A percentile compares a stretch with the other conserved stretches of the same genome.
Conservation (phyloP, 1,140 invertebrate species). For the Parasteatoda tepidariorum region DNA sequence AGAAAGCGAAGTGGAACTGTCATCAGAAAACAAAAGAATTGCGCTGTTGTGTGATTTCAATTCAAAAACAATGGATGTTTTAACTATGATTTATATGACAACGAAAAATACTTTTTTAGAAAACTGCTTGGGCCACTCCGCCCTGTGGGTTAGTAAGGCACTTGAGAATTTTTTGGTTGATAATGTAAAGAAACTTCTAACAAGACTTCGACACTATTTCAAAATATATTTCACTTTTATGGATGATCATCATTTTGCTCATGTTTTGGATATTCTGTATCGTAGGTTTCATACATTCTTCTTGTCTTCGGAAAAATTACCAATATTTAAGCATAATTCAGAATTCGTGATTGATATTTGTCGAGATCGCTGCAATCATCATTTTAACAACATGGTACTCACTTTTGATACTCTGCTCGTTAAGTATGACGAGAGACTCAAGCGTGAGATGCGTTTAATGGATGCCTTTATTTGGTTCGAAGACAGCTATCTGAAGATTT, state of each 20-base stretch:
- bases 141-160: not conserved
- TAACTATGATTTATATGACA: too few species aligned
- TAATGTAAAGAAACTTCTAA: not conserved
- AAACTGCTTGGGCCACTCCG: not conserved
- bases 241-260: not conserved
- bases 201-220: not conserved
- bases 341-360: constrained; percentile 13
- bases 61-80: too few species aligned
- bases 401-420: not conserved
- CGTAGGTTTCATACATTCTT: not conserved
- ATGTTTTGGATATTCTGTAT: constrained; percentile 5
- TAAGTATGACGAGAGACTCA: not conserved
- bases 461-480: not conserved
- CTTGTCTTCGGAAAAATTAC: not conserved
- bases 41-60: too few species aligned
- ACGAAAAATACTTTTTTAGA: too few species aligned
- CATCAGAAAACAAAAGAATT: too few species aligned
- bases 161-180: not conserved
- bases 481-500: not conserved
- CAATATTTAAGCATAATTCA: not conserved
- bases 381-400: not conserved
- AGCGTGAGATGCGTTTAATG: not conserved
- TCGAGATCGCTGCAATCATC: constrained; percentile 1
- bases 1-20: too few species aligned
- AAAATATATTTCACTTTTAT: not conserved